Percentiles rank a stretch among this genome's conserved stretches.
These are phyloP conservation scores for Petrosia ficiformis DNA, from an alignment of 37 sponge, comb jelly and placozoan genomes.

Conservation along the genomic window DNA sequence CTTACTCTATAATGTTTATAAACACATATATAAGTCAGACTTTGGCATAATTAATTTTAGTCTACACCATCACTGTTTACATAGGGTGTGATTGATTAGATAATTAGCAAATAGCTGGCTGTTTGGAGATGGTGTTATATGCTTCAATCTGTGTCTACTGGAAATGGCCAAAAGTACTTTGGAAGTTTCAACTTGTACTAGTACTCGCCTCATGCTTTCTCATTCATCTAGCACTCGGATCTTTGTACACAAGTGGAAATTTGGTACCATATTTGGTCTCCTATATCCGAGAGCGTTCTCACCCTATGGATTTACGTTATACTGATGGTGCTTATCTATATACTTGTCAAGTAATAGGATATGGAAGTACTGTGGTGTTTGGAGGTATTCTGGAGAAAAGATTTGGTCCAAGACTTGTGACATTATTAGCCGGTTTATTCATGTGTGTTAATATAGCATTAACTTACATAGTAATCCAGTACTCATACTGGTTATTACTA, in stretches of 20 bases:
- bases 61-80: too few species aligned
- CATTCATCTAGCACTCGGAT: slow-evolving; percentile 84
- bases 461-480: slow-evolving; percentile 36
- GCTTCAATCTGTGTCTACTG: background rate
- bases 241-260: slow-evolving; percentile 73
- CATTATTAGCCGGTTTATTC: slow-evolving; percentile 61
- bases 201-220: slow-evolving; percentile 67
- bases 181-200: background rate
- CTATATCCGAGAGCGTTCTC: slow-evolving; percentile 57
- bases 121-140: background rate
- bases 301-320: slow-evolving; percentile 21
- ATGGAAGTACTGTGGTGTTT: slow-evolving; percentile 63
- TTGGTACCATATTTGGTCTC: slow-evolving; percentile 83
- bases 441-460: slow-evolving; percentile 38
- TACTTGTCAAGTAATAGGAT: slow-evolving; percentile 51
- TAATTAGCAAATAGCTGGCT: too few species aligned
- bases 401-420: slow-evolving; percentile 73
- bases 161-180: background rate
- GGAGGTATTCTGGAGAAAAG: slow-evolving; percentile 77
- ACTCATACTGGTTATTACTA: slow-evolving; percentile 66
- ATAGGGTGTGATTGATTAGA: too few species aligned
- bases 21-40: too few species aligned
- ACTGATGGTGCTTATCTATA: slow-evolving; percentile 51
- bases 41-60: too few species aligned
- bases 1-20: too few species aligned